Percentiles rank a stretch among this genome's conserved stretches.
Conservation (phyloP, 2,113 vertebrate species). For the Hystrix brachyura region DNA sequence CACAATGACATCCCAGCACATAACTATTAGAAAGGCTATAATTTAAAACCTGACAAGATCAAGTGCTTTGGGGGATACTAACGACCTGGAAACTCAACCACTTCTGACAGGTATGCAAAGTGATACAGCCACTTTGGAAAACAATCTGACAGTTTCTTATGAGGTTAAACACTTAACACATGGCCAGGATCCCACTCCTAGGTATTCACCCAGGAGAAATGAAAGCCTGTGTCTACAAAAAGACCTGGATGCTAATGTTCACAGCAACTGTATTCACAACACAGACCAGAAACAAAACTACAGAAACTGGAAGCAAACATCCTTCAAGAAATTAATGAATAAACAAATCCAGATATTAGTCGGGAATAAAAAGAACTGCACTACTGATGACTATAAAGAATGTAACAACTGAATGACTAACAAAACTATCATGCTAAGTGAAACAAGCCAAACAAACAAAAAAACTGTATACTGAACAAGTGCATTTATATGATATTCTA, state of each 20-base stretch:
- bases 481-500: not conserved
- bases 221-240: not conserved
- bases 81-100: not conserved
- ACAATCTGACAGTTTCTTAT: not conserved
- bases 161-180: not conserved
- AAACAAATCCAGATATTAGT: not conserved
- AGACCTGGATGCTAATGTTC: not conserved
- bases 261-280: not conserved
- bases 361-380: conserved; percentile 50
- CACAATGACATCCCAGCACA: not conserved
- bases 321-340: not conserved
- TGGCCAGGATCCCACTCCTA: not conserved
- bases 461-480: not conserved
- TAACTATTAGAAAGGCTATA: not conserved
- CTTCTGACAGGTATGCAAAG: not conserved
- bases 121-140: not conserved
- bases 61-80: not conserved
- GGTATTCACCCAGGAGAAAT: conserved; percentile 7
- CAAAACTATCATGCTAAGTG: conserved; percentile 11
- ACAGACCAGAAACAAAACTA: not conserved
- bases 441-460: not conserved
- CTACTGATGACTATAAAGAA: not conserved
- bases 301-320: conserved; percentile 24
- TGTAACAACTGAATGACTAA: not conserved
- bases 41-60: not conserved